phyloP scores from a whole-genome alignment of 2,113 vertebrate genomes.

The Oreochromis niloticus region DNA sequence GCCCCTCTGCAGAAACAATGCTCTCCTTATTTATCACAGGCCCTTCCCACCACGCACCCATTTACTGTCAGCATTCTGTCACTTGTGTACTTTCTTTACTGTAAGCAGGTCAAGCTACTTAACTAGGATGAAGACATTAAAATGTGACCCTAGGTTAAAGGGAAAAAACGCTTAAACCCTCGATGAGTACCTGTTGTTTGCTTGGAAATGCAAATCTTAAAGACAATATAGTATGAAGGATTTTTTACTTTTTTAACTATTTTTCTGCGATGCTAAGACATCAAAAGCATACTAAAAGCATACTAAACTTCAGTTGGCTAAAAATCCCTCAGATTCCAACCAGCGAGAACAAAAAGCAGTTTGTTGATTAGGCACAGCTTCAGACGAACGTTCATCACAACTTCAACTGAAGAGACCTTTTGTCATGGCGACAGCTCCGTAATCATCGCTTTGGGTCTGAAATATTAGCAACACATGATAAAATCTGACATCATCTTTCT shows the following conservation, averaged over 20 bases:
- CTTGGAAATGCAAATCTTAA: neutral
- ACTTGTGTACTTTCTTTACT: conserved; percentile 32
- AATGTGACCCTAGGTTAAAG: neutral
- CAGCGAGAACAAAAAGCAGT: conserved; percentile 48
- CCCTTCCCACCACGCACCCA: conserved; percentile 46
- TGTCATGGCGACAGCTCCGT: conserved; percentile 29
- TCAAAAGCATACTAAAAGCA: neutral
- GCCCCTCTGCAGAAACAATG: conserved; percentile 63
- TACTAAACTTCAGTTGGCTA: neutral
- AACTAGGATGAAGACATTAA: conserved; percentile 6
- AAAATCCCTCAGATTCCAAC: conserved; percentile 37
- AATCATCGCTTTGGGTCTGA: conserved; percentile 29
- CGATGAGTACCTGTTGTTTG: neutral
- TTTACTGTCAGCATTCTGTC: conserved; percentile 50
- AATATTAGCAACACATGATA: conserved; percentile 55
- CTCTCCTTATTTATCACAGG: conserved; percentile 56
- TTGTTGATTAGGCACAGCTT: conserved; percentile 42
- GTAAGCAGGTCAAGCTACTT: conserved; percentile 13
- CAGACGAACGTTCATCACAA: neutral
- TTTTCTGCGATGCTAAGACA: neutral
- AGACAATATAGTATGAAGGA: neutral
- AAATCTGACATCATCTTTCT: conserved; percentile 62
- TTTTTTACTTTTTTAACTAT: neutral
- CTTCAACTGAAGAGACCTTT: conserved; percentile 18
- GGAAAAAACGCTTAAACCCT: neutral